A percentile compares a stretch with the other conserved stretches of the same genome.
Evolutionary conservation across 2,113 vertebrate genomes (phyloP).

Genomic region (Progne subis): DNA sequence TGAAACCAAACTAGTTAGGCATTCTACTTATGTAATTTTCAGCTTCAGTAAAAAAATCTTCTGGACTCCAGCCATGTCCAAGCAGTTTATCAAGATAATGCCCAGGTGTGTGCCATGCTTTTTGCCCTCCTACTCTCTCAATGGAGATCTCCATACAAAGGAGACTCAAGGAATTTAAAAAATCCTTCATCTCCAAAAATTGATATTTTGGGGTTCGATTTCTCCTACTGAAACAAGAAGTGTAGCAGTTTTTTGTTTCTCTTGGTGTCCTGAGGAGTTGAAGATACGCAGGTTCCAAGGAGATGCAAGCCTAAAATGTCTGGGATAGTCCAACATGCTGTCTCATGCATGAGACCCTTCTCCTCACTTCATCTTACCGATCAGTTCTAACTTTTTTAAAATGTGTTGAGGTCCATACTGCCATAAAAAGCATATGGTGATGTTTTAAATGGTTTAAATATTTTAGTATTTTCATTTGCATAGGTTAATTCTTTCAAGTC

Average conservation of each 20-base stretch:
- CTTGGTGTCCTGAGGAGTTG: background rate
- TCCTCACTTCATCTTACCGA: background rate
- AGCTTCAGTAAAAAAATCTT: background rate
- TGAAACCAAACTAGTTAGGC: background rate
- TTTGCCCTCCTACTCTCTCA: background rate
- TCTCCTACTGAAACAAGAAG: background rate
- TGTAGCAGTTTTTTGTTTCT: background rate
- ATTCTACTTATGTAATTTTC: background rate
- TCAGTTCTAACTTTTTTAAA: background rate
- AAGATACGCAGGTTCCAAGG: background rate
- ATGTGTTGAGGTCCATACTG: background rate
- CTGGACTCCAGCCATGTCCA: background rate
- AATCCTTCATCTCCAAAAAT: background rate
- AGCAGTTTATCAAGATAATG: background rate
- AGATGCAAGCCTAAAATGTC: background rate
- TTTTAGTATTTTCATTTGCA: background rate
- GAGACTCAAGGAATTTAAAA: background rate
- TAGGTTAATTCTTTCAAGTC: background rate
- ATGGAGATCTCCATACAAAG: background rate
- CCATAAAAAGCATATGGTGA: background rate
- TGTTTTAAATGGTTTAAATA: background rate
- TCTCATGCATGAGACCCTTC: background rate
- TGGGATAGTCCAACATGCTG: background rate
- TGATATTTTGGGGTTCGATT: background rate
- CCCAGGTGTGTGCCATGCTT: background rate